A percentile compares a stretch with the other conserved stretches of the same genome.
Conservation (phyloP, 2,797 vertebrate genomes). For the Xerus rutilus region DNA sequence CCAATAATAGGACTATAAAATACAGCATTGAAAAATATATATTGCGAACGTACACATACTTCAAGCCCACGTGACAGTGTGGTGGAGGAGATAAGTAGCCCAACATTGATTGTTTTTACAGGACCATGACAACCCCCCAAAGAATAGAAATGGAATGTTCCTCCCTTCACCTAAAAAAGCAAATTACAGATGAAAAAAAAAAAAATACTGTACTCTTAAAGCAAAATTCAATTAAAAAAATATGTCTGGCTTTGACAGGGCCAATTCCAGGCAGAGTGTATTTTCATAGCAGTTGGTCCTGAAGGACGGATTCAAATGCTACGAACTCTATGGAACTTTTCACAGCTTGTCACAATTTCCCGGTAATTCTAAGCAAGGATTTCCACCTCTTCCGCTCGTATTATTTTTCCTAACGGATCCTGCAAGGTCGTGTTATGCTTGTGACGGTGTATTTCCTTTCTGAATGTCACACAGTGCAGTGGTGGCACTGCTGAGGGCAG, state of each 20-base stretch:
- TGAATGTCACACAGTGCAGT: not conserved
- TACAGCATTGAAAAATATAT: conserved; percentile 42
- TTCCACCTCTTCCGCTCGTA: conserved; percentile 10
- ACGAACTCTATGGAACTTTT: conserved; percentile 76
- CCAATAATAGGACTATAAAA: conserved; percentile 71
- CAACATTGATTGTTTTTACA: conserved; percentile 76
- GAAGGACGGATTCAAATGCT: conserved; percentile 53
- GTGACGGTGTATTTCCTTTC: not conserved
- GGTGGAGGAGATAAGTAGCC: conserved; percentile 52
- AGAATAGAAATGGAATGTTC: conserved; percentile 76
- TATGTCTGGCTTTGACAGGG: conserved; percentile 74
- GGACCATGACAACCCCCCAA: conserved; percentile 66
- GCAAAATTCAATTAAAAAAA: conserved; percentile 74
- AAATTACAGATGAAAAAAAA: conserved; percentile 74
- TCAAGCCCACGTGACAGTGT: conserved; percentile 63
- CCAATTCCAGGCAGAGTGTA: conserved; percentile 69
- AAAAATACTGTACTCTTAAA: conserved; percentile 51
- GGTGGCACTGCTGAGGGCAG: not conserved
- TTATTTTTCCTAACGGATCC: conserved; percentile 57
- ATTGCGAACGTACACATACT: conserved; percentile 31
- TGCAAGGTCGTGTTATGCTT: conserved; percentile 70
- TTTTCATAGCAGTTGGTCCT: conserved; percentile 67
- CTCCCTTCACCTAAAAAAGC: conserved; percentile 69
- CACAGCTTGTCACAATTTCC: conserved; percentile 74
- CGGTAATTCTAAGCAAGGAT: conserved; percentile 7